A percentile compares a stretch with the other conserved stretches of the same genome.
phyloP scores from a whole-genome alignment of 2,797 vertebrate genomes.

The Crocodylus rhombifer region DNA sequence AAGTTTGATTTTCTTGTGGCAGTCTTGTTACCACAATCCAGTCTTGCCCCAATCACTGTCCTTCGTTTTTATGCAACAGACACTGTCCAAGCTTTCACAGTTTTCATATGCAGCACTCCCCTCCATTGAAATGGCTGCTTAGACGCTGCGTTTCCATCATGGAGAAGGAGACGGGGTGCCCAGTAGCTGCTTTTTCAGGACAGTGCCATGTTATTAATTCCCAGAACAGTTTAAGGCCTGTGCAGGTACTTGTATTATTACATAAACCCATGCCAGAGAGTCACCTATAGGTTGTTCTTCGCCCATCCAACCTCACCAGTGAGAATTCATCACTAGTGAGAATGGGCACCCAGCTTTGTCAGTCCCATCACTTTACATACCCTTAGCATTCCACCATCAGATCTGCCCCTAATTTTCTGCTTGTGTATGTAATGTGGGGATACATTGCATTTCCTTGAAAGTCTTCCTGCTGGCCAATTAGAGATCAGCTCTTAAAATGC shows the following conservation, averaged over 20 bases:
- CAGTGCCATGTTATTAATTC: neutral
- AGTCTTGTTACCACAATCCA: too few relatives aligned
- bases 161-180: neutral
- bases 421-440: neutral
- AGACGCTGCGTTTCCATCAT: neutral
- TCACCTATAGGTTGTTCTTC: neutral
- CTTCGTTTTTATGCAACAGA: too few relatives aligned
- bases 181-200: neutral
- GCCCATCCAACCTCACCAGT: fast-evolving
- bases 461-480: neutral
- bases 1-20: too few relatives aligned
- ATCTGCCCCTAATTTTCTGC: neutral
- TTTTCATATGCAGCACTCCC: too few relatives aligned
- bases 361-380: fast-evolving
- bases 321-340: fast-evolving
- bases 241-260: neutral
- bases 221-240: neutral
- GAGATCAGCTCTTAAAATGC: neutral
- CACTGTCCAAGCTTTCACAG: too few relatives aligned
- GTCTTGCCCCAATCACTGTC: too few relatives aligned
- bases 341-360: fast-evolving
- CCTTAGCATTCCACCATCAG: fast-evolving
- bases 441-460: fast-evolving
- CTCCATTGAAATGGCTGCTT: neutral
- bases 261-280: too few relatives aligned